Conservation (phyloP, 2,888 invertebrate species). For the Digitonthophagus gazella region DNA sequence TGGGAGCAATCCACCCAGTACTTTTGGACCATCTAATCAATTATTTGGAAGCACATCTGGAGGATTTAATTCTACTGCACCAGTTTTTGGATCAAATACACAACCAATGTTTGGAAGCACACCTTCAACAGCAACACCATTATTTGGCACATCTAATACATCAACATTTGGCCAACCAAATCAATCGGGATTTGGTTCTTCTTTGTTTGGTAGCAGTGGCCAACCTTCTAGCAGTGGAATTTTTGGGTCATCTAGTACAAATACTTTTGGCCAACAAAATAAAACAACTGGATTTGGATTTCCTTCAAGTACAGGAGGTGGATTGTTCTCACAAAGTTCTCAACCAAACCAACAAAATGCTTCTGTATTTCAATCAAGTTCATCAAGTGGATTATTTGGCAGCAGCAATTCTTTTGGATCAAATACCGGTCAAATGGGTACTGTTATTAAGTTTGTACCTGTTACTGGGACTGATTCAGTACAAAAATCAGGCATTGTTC, state of each 20-base stretch:
- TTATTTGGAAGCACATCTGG: constrained; percentile 57
- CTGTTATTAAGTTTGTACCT: constrained; percentile 82
- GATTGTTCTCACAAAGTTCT: constrained; percentile 55
- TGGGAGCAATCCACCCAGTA: constrained; percentile 24
- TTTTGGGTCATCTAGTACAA: constrained; percentile 60
- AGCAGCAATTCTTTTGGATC: constrained; percentile 50
- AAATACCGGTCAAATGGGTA: constrained; percentile 59
- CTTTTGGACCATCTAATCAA: constrained; percentile 31
- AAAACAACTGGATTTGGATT: constrained; percentile 62
- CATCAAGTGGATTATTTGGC: constrained; percentile 52
- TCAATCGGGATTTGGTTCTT: constrained; percentile 43
- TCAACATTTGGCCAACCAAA: constrained; percentile 62
- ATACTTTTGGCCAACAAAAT: constrained; percentile 56
- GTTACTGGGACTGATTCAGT: constrained; percentile 88
- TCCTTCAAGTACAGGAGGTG: constrained; percentile 35
- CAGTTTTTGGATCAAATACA: constrained; percentile 65
- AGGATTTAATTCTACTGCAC: constrained; percentile 64
- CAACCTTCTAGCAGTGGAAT: constrained; percentile 55
- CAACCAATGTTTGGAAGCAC: constrained; percentile 59
- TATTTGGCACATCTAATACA: constrained; percentile 65
- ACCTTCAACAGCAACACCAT: constrained; percentile 53
- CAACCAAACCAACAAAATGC: constrained; percentile 48
- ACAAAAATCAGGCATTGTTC: constrained; percentile 81
- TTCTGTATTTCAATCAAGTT: constrained; percentile 41
- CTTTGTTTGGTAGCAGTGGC: constrained; percentile 35